Base-by-base conservation (phyloP, 2,888 invertebrate genomes). In the Galerucella calmariensis region DNA sequence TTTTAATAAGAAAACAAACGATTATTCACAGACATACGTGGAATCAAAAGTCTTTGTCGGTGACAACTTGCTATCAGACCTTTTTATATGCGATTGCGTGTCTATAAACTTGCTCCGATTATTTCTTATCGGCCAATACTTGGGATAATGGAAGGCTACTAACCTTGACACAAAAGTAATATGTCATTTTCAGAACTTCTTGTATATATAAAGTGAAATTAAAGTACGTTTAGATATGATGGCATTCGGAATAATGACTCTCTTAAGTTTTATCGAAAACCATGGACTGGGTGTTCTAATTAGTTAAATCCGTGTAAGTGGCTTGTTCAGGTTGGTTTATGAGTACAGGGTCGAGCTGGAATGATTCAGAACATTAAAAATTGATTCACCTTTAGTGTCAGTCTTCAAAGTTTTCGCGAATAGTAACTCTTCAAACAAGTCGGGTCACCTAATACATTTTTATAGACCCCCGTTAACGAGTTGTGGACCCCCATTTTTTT, bases 11-110 rank as follows among this genome's bases (percentile, higher is more conserved):
- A 56, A 20, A 56, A 56, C 56, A 56, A 56, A 35, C 61, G 14
- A 61, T 61, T 61, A 35, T 27, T 61, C 61, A 61, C 59, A 11
- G 24, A 61, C 14, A 56, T 70, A 63, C 70, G 35, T 65, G 67
- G 72, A 72, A 73, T 8, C 8, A 68, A 66, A 48, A 51, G 27
- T 44, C 73, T 73, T 73, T 73, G 73, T 73, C 73, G 73, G 73
- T 63, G 44, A 24, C 61, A 66, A 63, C 14, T 58, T 62, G 58
- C 24, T 69, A 46, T 69, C 46, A 27, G 11, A 59, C 24, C 27
- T 61, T 61, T 27, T 61, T 35, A 61, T 35, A 16, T 35, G 35
- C 59, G 59, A 61, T 61, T 61, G 59, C 59, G 12, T 61, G 59
- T 61, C n/a, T n/a, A 61, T 61, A 61, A 61, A 61, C 27, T 24